Base-by-base conservation (phyloP, 2,113 vertebrate species). In the Irena cyanogastra region DNA sequence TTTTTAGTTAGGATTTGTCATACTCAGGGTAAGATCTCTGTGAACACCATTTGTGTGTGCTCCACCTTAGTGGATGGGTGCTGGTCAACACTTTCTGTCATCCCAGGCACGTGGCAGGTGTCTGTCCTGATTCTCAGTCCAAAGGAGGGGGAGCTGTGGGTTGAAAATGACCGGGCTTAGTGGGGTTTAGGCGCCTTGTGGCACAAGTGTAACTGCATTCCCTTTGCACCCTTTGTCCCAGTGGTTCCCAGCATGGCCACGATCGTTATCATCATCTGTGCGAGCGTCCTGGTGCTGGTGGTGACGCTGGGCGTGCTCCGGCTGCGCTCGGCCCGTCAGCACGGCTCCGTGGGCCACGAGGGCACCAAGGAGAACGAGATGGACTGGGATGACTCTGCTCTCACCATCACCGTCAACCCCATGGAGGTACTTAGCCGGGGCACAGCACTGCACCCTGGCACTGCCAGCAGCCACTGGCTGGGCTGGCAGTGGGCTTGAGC, bases 331-430 rank as follows among this genome's bases (percentile, higher is more conserved):
- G 98, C 98, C 54, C 98, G 98, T 83, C 98, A 98, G 95, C 98
- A 98, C 87, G 95, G 98, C 82, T 87, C 98, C 61, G 97, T 95
- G 42, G 98, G 98, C 75, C 95, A 53, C 0, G 97, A 98, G 78
- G 96, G 97, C 6, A 86, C 95, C 30, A 98, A 98, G 95, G 99
- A 99, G 24, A 97, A 95, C 0, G 98, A 99, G 45, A 98, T 97
- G 97, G 98, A 98, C 60, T 99, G 99, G 99, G 99, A 99, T 15
- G 98, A 99, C 93, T 99, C 99, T 11, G 98, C 98, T 9, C 98
- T 99, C 83, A 99, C 99, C 2, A 99, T 99, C 97, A 99, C 99
- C 0, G 96, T 99, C 94, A 99, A 99, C 90, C 99, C 99, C 18
- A 99, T 99, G 99, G 99, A 99, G 99, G 99, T 99, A 97, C 94